Evolutionary conservation across 64 coral and sea anemone genomes (phyloP), one percentile per base, ranked within the genome.

Genomic region (Platygyra sinensis): DNA sequence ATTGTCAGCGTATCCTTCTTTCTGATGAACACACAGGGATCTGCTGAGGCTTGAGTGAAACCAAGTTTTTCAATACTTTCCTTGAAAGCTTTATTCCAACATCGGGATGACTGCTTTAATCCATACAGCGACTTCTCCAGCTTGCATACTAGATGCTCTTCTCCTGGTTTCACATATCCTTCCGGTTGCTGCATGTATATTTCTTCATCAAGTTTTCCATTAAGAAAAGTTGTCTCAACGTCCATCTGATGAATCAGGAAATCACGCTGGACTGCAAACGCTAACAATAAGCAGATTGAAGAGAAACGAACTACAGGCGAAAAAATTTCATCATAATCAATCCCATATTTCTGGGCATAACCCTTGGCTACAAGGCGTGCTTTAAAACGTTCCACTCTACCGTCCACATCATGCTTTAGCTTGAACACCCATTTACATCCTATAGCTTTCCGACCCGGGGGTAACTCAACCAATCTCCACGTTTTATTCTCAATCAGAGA

Each of bases 141-240:
- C 83, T 84, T 91, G 57, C 89, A 91, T 17, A 86, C 89, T 20
- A 91, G 15, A 91, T 91, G 89, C 60, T 91, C 87, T 89, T 81
- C 54, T 81, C 91, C 86, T 28, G 62, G 50, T 80, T 87, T 73
- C 30, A 75, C 20, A 80, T 86, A 93, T 60, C 84, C 83, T 42
- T n/a, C n/a, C n/a, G n/a, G n/a, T n/a, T n/a, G n/a, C n/a, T n/a
- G n/a, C n/a, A n/a, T n/a, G n/a, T n/a, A n/a, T n/a, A n/a, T n/a
- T n/a, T n/a, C n/a, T n/a, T 87, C 84, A 20, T 87, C 62, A 33
- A 80, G 62, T 59, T 87, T 52, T 18, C 91, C 83, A 79, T 93
- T 93, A 5, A 93, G 50, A 60, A 93, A 88, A 24, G 84, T 75
- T 52, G 84, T 92, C 11, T 72, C 67, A 36, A 87, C 91, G 54